Conservation (phyloP, 2,888 invertebrate genomes). For the Lasioglossum marginatum region DNA sequence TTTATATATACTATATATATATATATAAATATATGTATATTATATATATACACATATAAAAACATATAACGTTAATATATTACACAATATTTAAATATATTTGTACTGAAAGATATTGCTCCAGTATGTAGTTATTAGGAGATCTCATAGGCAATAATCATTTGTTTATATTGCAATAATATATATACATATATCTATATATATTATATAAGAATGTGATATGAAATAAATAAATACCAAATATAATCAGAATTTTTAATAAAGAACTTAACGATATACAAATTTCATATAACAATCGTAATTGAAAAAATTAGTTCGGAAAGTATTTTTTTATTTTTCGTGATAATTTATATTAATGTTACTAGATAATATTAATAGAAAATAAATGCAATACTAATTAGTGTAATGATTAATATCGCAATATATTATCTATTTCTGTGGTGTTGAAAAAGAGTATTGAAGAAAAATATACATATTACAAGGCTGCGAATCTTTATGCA, state of each 20-base stretch:
- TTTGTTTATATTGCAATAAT: constrained; percentile 69
- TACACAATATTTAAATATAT: constrained; percentile 73
- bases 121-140: constrained; percentile 65
- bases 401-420: constrained; percentile 12
- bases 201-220: constrained; percentile 66
- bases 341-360: constrained; percentile 10
- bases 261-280: constrained; percentile 38
- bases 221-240: constrained; percentile 66
- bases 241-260: constrained; percentile 58
- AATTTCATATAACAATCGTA: constrained; percentile 12
- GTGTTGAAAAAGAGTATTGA: background rate
- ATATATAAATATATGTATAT: constrained; percentile 51
- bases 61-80: constrained; percentile 74
- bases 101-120: constrained; percentile 72
- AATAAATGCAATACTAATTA: constrained; percentile 29
- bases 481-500: background rate
- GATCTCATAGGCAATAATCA: constrained; percentile 72
- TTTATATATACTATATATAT: constrained; percentile 57
- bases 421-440: background rate
- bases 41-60: constrained; percentile 52
- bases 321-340: constrained; percentile 1
- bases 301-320: constrained; percentile 1
- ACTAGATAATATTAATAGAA: background rate
- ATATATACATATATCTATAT: constrained; percentile 20
- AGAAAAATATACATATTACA: background rate